phyloP scores from a whole-genome alignment of 2,888 invertebrate species.

The Caenorhabditis doughertyi region DNA sequence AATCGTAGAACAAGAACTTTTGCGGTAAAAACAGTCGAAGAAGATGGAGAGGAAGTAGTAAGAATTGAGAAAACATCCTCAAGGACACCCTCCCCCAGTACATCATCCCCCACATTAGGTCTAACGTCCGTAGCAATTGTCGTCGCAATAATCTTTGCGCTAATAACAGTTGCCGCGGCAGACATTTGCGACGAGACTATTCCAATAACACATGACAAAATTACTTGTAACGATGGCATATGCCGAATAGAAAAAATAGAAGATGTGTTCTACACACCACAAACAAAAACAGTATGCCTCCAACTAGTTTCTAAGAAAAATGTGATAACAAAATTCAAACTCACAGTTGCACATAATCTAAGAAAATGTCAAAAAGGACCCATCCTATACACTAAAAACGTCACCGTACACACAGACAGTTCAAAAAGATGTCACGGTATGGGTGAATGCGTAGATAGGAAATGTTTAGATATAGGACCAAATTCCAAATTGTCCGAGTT shows the following conservation, averaged over 20 bases:
- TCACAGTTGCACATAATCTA: not conserved
- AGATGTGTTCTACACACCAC: not conserved
- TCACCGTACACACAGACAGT: not conserved
- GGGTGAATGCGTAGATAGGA: too few species aligned
- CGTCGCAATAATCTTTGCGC: not conserved
- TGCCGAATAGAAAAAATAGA: not conserved
- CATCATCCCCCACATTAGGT: too few species aligned
- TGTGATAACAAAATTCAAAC: not conserved
- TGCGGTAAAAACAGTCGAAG: not conserved
- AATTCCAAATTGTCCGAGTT: not conserved
- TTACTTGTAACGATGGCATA: not conserved
- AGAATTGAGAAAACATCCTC: not conserved
- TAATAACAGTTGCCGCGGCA: not conserved
- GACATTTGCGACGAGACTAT: not conserved
- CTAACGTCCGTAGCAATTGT: too few species aligned
- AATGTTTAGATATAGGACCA: not conserved
- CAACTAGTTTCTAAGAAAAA: not conserved
- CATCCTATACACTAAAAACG: slow-evolving; percentile 20
- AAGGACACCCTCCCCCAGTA: not conserved
- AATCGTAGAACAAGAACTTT: not conserved
- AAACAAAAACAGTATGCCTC: slow-evolving; percentile 5
- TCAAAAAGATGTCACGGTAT: slow-evolving; percentile 21
- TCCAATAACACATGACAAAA: not conserved
- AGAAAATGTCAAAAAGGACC: slow-evolving; percentile 9
- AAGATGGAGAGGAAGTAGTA: not conserved